Conservation (phyloP, 2,888 invertebrate genomes). For the Protonemura montana region DNA sequence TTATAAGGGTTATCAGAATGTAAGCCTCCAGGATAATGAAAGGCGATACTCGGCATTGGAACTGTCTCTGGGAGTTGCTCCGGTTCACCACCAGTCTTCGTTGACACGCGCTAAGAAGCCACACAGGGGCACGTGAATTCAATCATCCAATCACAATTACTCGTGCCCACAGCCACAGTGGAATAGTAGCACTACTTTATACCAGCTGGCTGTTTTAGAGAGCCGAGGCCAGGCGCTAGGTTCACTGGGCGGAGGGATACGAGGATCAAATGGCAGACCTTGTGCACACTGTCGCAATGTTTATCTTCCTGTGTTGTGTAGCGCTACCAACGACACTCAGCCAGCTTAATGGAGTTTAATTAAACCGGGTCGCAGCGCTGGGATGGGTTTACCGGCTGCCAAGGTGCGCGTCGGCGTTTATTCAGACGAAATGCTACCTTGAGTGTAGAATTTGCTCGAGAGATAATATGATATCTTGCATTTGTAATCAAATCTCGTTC, state of each 20-base stretch:
- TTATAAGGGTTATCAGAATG: not conserved
- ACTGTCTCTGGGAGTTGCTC: not conserved
- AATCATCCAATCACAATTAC: not conserved
- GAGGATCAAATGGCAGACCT: not conserved
- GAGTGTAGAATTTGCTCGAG: not conserved
- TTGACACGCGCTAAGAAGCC: not conserved
- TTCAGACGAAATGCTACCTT: not conserved
- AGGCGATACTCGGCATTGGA: not conserved
- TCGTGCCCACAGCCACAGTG: not conserved
- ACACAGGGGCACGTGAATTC: not conserved
- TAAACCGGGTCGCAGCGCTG: not conserved
- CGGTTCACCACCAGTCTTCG: not conserved
- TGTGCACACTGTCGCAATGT: not conserved
- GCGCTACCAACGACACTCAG: not conserved
- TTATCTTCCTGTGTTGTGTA: not conserved
- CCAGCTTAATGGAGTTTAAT: not conserved
- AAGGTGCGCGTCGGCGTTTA: not conserved
- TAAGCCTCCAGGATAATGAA: not conserved
- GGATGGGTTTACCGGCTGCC: not conserved
- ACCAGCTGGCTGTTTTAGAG: not conserved
- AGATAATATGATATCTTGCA: not conserved
- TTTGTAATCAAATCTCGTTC: not conserved
- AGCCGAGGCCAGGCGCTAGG: not conserved
- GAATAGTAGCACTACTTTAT: not conserved
- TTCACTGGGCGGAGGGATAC: not conserved